These are phyloP conservation scores for Mesembrinibis cayennensis DNA, from an alignment of 2,113 vertebrate species.

Conservation along the genomic window DNA sequence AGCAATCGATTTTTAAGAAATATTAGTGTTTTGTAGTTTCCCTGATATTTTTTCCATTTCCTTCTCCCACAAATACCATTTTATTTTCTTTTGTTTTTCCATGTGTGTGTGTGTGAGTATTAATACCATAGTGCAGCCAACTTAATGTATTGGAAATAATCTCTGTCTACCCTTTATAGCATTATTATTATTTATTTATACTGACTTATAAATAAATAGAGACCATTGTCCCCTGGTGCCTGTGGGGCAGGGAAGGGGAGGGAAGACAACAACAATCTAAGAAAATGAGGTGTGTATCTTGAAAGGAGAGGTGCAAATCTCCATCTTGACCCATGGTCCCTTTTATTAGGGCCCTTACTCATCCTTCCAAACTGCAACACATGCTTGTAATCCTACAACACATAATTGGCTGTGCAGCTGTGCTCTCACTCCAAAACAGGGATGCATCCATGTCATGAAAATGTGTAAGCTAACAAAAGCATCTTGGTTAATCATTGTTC, in stretches of 20 bases:
- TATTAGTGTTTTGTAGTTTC: neutral
- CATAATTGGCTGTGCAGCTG: neutral
- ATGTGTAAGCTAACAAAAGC: neutral
- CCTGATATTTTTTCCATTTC: neutral
- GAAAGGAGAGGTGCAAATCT: neutral
- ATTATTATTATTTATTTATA: neutral
- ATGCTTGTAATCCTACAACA: fast-evolving
- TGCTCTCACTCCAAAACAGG: neutral
- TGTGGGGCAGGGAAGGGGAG: neutral
- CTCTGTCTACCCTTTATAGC: neutral
- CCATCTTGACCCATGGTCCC: neutral
- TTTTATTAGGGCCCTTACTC: neutral
- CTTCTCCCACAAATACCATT: neutral
- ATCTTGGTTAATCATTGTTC: neutral
- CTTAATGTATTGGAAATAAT: constrained; percentile 52
- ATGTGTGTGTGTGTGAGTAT: neutral
- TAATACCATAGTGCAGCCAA: constrained; percentile 1
- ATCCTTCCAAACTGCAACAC: neutral
- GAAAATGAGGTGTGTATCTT: neutral
- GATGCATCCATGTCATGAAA: neutral
- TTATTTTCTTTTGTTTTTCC: neutral
- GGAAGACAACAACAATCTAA: neutral
- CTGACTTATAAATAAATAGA: neutral
- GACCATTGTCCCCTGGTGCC: fast-evolving
- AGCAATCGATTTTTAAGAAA: neutral